phyloP scores from a whole-genome alignment of 2,113 vertebrate genomes.

The Egretta garzetta region DNA sequence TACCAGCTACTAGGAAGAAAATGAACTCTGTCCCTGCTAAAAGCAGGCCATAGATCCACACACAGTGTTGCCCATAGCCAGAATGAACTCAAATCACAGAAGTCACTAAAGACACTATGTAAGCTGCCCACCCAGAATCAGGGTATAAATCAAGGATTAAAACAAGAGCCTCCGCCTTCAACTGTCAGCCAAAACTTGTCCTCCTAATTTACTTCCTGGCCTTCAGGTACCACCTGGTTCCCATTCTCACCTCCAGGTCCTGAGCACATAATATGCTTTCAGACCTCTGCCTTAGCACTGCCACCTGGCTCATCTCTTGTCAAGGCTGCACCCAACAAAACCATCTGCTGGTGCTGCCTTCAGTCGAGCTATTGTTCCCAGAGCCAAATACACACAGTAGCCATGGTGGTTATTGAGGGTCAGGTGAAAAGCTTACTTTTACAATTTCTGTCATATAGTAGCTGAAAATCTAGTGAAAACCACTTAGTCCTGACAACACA shows the following conservation, averaged over 20 bases:
- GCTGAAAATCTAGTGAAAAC: not conserved
- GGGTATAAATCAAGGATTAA: rapidly evolving
- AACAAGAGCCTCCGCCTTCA: not conserved
- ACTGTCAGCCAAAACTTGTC: not conserved
- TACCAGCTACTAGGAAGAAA: too few species aligned
- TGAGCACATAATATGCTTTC: rapidly evolving
- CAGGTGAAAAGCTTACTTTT: not conserved
- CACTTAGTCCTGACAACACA: not conserved
- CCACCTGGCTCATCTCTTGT: not conserved
- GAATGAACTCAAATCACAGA: not conserved
- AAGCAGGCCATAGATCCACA: not conserved
- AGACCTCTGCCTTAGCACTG: not conserved
- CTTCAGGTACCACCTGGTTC: not conserved
- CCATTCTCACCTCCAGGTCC: not conserved
- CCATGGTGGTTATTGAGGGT: too few species aligned
- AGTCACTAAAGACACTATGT: rapidly evolving
- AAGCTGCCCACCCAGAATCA: not conserved
- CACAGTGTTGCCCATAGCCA: not conserved
- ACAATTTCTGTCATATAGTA: not conserved
- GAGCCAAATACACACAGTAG: not conserved
- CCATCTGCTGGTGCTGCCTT: not conserved
- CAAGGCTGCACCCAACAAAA: not conserved
- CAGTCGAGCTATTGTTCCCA: not conserved
- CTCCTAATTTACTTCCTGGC: not conserved
- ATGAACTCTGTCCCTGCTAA: too few species aligned